Conservation (phyloP, 2,888 invertebrate species). For the Patella ulyssiponensis region DNA sequence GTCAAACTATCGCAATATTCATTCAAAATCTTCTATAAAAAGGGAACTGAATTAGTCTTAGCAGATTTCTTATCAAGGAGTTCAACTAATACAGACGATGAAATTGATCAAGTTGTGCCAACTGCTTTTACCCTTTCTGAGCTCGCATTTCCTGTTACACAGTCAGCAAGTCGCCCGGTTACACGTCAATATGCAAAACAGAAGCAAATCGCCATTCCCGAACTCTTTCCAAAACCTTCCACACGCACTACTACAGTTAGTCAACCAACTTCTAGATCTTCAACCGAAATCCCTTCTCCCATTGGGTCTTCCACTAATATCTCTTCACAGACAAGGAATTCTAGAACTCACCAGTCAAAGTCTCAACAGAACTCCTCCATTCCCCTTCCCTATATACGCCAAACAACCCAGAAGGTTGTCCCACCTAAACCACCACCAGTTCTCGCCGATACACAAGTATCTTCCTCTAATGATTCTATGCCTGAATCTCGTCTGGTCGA, state of each 20-base stretch:
- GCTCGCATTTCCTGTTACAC: neutral
- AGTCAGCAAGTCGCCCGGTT: neutral
- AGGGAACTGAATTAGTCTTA: neutral
- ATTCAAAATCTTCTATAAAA: neutral
- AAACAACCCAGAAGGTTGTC: too few species aligned
- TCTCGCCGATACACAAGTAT: too few species aligned
- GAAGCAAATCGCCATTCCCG: neutral
- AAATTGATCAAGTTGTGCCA: neutral
- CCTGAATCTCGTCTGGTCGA: too few species aligned
- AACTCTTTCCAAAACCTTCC: neutral
- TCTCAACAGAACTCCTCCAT: too few species aligned
- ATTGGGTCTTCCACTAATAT: too few species aligned
- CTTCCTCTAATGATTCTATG: too few species aligned
- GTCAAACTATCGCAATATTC: neutral
- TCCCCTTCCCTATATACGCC: too few species aligned
- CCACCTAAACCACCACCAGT: too few species aligned
- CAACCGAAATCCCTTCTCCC: too few species aligned
- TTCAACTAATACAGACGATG: neutral
- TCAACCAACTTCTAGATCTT: neutral
- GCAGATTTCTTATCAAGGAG: neutral
- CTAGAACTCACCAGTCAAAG: too few species aligned
- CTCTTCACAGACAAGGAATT: too few species aligned
- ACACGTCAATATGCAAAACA: neutral
- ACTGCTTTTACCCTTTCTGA: slow-evolving; percentile 6
- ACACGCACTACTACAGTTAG: neutral